Percentiles rank a stretch among this genome's conserved stretches.
Evolutionary conservation across 2,888 invertebrate genomes (phyloP).

Genomic region (Acrobasis repandana): DNA sequence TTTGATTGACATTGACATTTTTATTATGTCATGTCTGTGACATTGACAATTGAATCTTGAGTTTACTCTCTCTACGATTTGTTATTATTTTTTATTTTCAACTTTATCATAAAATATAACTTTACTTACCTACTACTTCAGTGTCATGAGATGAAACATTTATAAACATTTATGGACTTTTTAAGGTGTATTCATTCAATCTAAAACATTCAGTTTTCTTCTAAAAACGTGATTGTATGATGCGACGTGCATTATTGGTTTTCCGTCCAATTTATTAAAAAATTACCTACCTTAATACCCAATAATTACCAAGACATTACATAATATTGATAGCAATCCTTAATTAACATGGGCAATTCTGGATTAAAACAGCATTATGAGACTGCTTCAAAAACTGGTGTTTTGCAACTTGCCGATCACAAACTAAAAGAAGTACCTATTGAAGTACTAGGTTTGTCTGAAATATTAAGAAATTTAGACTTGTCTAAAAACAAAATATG

Average conservation of each 20-base stretch:
- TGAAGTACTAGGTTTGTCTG: slow-evolving; percentile 83
- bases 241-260: neutral
- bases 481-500: slow-evolving; percentile 95
- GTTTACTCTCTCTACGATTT: no score
- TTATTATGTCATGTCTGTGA: no score
- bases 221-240: neutral
- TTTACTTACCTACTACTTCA: no score
- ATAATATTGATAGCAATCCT: neutral
- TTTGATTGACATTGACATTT: no score
- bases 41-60: no score
- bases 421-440: slow-evolving; percentile 91
- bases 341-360: slow-evolving; percentile 93
- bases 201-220: no score
- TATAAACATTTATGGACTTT: no score
- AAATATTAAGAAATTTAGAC: slow-evolving; percentile 92
- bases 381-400: slow-evolving; percentile 97
- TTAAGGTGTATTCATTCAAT: no score
- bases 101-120: no score
- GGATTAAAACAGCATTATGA: slow-evolving; percentile 95
- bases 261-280: neutral
- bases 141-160: no score
- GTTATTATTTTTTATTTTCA: no score
- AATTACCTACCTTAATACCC: neutral
- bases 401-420: slow-evolving; percentile 92
- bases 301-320: neutral